These are phyloP conservation scores for Apocheima hispidaria DNA, from an alignment of 2,888 invertebrate species.

Conservation along the genomic window DNA sequence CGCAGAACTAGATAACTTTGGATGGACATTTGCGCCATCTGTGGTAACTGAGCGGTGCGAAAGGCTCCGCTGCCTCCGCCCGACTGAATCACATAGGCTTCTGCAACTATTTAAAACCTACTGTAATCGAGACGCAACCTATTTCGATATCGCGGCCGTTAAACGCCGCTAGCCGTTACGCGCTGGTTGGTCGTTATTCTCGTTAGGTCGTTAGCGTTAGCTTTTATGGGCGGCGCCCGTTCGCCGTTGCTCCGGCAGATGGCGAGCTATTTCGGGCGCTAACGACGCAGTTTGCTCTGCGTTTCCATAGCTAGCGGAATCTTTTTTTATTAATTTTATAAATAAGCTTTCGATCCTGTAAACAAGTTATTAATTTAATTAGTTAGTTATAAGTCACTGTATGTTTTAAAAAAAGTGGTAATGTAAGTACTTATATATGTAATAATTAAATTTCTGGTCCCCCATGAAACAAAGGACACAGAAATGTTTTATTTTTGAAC, in stretches of 20 bases:
- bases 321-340: background rate
- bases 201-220: constrained; percentile 66
- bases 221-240: constrained; percentile 52
- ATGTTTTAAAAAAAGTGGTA: background rate
- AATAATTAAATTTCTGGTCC: background rate
- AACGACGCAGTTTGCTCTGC: constrained; percentile 33
- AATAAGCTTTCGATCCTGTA: background rate
- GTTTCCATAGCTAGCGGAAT: constrained; percentile 8
- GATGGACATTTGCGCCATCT: constrained; percentile 67
- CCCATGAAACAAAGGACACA: background rate
- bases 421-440: background rate
- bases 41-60: constrained; percentile 55
- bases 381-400: background rate
- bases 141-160: constrained; percentile 58
- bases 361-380: background rate
- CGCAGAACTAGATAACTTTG: constrained; percentile 52
- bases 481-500: background rate
- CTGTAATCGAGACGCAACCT: constrained; percentile 62
- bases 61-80: constrained; percentile 68
- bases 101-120: constrained; percentile 58
- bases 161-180: constrained; percentile 59
- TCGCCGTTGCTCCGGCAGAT: constrained; percentile 59
- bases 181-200: constrained; percentile 70
- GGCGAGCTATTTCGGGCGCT: constrained; percentile 58
- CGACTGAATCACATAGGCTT: constrained; percentile 71